Evolutionary conservation across 2,888 invertebrate genomes (phyloP), one percentile per base, ranked within the genome.

Genomic region (Toxonevra muliebris): DNA sequence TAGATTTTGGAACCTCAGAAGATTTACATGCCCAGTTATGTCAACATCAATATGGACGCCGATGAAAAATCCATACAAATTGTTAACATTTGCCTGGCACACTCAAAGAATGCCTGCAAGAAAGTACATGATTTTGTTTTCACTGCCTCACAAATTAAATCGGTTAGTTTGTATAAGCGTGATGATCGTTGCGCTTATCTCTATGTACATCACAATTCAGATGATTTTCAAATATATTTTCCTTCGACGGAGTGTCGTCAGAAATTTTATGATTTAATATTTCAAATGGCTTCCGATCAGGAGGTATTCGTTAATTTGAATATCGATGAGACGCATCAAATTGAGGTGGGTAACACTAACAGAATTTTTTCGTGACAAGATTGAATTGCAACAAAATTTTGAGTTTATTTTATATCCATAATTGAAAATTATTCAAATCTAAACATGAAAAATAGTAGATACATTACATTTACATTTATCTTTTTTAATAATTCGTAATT

Each of bases 161-260:
- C 85, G 0, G 85, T 86, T 8, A 96, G 97, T 86, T 87, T 97
- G 70, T 98, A 97, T 86, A 98, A 97, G 85, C 90, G 97, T 53
- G 98, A 99, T 85, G 95, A 97, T 80, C 89, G 98, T 17, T 97
- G 97, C 74, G 89, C 98, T 12, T 98, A 98, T 85, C 88, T 99
- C 0, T 99, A 99, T 85, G 98, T 99, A 45, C 94, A 96, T 84
- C 95, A 97, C 85, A 98, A 98, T 84, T 97, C 97, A 0, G 97
- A 98, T 80, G 98, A 98, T 86, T 99, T 99, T 87, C 98, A 98
- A 89, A 96, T 99, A 86, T 97, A 93, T 85, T 93, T 99, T 77
- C 97, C 99, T 1, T 97, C 98, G 1, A 91, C 92, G 72, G 89
- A 90, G 55, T 95, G 94, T 82, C 89, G 94, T 69, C 91, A 94